These are phyloP conservation scores for Marcusenius ussheri DNA, from an alignment of 2,113 vertebrate genomes.

Conservation along the genomic window DNA sequence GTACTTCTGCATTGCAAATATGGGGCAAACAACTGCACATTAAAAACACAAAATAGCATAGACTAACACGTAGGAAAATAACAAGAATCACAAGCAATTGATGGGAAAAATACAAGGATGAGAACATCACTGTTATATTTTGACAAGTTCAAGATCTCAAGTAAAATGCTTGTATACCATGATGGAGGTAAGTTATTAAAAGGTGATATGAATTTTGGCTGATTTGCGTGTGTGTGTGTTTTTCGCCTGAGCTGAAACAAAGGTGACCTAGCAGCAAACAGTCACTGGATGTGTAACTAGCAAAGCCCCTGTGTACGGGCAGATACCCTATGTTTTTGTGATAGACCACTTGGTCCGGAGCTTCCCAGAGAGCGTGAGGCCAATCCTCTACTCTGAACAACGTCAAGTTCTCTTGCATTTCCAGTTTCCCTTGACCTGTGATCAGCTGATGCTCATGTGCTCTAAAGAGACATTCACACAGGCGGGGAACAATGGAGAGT, in stretches of 20 bases:
- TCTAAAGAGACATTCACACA: not conserved
- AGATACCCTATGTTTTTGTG: not conserved
- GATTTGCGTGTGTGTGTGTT: not conserved
- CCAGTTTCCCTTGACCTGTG: not conserved
- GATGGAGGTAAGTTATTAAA: not conserved
- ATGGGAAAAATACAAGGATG: not conserved
- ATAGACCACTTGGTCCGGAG: not conserved
- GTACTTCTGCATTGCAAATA: not conserved
- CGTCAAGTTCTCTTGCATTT: not conserved
- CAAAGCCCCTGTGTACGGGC: not conserved
- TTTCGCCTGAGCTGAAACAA: not conserved
- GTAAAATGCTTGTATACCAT: not conserved
- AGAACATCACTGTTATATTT: not conserved
- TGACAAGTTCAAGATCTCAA: not conserved
- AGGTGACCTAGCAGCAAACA: not conserved
- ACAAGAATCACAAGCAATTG: not conserved
- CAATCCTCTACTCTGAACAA: not conserved
- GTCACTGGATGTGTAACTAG: not conserved
- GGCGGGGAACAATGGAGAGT: not conserved
- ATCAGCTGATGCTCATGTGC: not conserved
- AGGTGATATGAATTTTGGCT: not conserved
- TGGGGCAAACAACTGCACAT: not conserved
- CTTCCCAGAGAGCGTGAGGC: not conserved
- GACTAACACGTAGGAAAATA: not conserved
- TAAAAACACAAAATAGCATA: not conserved